Evolutionary conservation across 2,888 invertebrate species (phyloP), one percentile per base, ranked within the genome.

Genomic region (Pristionchus maxplancki): DNA sequence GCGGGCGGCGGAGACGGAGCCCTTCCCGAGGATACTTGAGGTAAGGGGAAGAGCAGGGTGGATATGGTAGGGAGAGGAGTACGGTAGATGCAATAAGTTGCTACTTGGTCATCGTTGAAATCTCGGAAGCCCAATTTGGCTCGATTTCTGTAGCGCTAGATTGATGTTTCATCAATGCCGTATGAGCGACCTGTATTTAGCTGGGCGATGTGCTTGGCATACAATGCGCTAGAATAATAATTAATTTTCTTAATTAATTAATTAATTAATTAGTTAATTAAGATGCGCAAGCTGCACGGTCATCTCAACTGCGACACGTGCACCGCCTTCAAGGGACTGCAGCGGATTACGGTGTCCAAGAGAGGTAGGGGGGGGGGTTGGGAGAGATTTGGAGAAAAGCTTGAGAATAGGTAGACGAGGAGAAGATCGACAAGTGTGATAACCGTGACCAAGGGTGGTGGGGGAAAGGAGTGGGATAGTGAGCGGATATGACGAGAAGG

Each of bases 291-390:
- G 64, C 89, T 90, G n/a, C 89, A 90, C 62, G 91, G 91, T 8
- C 93, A 93, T 78, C 89, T 91, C 15, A 92, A 91, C 6, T 93
- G 93, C 53, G 91, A 91, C 53, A 90, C 91, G 15, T 94, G 94
- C 90, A 94, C 94, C 0, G 90, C 92, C 11, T 93, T 91, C 87
- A 90, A 91, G n/a, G 94, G 94, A 81, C 89, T 94, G 67, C 93
- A 93, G 62, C 87, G 92, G n/a, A 24, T 91, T 37, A 92, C 92
- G n/a, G 64, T 92, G 31, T 91, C 91, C 34, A 91, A 92, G 89
- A 89, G 91, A 85, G 91, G 90, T 64, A 90, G 89, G 24, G 1
- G 37, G 40, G 37, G 24, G 8, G 17, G 31, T 11, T 1, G 64
- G 15, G n/a, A n/a, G 58, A 9, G 58, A 5, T 17, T 11, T 17